Evolutionary conservation across 2,797 vertebrate genomes (phyloP).

Genomic region (Hippocampus kuda): DNA sequence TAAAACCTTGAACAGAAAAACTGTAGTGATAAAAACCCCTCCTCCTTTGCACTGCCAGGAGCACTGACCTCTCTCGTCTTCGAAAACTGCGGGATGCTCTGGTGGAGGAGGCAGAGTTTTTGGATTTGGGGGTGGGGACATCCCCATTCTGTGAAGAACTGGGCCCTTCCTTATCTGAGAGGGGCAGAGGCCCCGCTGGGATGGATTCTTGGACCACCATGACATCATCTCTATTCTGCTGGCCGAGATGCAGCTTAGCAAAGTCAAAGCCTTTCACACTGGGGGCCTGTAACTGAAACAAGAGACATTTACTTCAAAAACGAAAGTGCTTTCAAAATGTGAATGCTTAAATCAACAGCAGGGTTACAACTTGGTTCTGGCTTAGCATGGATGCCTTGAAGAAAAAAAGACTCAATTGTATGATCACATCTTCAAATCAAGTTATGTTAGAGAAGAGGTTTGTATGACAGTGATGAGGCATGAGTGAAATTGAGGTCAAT

Average conservation of each 20-base stretch:
- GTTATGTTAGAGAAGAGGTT: neutral
- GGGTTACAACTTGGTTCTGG: neutral
- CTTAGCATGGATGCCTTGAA: neutral
- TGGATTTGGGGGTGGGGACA: slow-evolving; percentile 77
- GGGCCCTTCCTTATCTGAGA: slow-evolving; percentile 75
- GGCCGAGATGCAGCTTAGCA: slow-evolving; percentile 95
- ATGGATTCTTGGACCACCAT: slow-evolving; percentile 88
- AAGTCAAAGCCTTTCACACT: slow-evolving; percentile 98
- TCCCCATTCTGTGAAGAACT: slow-evolving; percentile 82
- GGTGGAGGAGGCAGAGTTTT: slow-evolving; percentile 67
- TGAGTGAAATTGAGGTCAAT: neutral
- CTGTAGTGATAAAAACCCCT: neutral
- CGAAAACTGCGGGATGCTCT: slow-evolving; percentile 75
- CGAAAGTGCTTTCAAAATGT: neutral
- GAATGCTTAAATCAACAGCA: no score
- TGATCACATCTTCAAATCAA: neutral
- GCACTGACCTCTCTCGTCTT: slow-evolving; percentile 77
- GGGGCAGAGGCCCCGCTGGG: slow-evolving; percentile 66
- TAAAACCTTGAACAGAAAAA: neutral
- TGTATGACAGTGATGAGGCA: neutral
- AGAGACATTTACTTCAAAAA: slow-evolving; percentile 2
- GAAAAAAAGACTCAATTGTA: neutral
- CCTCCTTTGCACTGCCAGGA: slow-evolving; percentile 2
- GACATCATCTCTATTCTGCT: slow-evolving; percentile 92
- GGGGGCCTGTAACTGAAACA: slow-evolving; percentile 63